Conservation (phyloP, 2,797 vertebrate species). For the Neosilurus hyrtlii region DNA sequence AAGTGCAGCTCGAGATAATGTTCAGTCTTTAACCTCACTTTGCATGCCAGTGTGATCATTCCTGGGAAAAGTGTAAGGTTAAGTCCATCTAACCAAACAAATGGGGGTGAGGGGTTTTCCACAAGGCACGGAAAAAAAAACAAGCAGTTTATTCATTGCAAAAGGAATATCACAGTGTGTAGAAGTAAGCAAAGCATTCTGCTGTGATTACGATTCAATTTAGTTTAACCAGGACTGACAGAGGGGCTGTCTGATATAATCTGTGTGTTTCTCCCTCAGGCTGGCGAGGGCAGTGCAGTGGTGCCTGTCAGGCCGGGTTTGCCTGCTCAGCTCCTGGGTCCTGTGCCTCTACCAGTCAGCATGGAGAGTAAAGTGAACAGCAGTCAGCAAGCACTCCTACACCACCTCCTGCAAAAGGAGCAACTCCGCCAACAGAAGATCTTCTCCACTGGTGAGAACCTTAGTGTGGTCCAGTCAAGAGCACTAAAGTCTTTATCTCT, state of each 20-base stretch:
- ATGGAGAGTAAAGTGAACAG: conserved; percentile 91
- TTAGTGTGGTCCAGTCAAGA: neutral
- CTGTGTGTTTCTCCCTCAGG: conserved; percentile 66
- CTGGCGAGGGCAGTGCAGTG: conserved; percentile 74
- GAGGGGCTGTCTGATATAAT: neutral
- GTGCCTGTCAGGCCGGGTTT: conserved; percentile 76
- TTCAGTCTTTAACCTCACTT: conserved; percentile 62
- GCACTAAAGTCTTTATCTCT: neutral
- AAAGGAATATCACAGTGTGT: neutral
- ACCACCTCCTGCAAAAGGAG: conserved; percentile 95
- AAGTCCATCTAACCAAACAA: conserved; percentile 13
- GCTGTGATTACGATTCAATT: conserved; percentile 19
- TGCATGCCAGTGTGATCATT: conserved; percentile 23
- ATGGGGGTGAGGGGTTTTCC: conserved; percentile 11
- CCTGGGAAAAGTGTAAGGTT: conserved; percentile 30
- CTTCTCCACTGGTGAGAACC: conserved; percentile 82
- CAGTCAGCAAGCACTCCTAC: conserved; percentile 96
- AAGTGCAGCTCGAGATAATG: conserved; percentile 68
- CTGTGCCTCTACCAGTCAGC: conserved; percentile 76
- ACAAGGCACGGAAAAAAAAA: neutral
- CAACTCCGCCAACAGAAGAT: conserved; percentile 97
- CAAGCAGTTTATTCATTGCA: conserved; percentile 15
- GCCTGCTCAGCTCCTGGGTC: conserved; percentile 82
- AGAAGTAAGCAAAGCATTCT: neutral
- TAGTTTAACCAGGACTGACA: conserved; percentile 9